These are phyloP conservation scores for Chiloscyllium punctatum DNA, from an alignment of 2,797 vertebrate genomes.

Conservation along the genomic window DNA sequence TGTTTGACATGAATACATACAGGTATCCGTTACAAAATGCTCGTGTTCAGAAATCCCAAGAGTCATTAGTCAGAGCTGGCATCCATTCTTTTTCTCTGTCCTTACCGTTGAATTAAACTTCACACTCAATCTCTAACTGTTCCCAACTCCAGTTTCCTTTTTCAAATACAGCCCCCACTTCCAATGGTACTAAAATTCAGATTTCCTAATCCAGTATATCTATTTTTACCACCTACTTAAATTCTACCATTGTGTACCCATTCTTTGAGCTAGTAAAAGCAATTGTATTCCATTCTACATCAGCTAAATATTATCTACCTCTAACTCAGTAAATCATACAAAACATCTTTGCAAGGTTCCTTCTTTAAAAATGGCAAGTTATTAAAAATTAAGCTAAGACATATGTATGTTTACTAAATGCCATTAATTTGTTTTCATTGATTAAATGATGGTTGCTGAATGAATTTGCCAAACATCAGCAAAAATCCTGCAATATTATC, in stretches of 20 bases:
- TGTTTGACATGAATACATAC: neutral
- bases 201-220: neutral
- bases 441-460: neutral
- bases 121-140: neutral
- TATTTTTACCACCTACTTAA: neutral
- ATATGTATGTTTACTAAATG: neutral
- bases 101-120: neutral
- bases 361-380: neutral
- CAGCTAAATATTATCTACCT: neutral
- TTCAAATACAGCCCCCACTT: neutral
- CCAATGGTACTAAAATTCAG: neutral
- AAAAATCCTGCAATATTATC: neutral
- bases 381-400: neutral
- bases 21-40: neutral
- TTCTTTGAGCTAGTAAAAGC: neutral
- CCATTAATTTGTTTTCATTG: neutral
- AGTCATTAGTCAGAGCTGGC: neutral
- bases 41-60: neutral
- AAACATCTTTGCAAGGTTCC: neutral
- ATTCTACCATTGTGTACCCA: neutral
- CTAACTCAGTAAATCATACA: neutral
- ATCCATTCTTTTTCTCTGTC: neutral
- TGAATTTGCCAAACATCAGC: neutral
- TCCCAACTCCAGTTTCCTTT: neutral
- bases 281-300: neutral